Base-by-base conservation (phyloP, 2,888 invertebrate genomes). In the Herminia tarsipennalis region DNA sequence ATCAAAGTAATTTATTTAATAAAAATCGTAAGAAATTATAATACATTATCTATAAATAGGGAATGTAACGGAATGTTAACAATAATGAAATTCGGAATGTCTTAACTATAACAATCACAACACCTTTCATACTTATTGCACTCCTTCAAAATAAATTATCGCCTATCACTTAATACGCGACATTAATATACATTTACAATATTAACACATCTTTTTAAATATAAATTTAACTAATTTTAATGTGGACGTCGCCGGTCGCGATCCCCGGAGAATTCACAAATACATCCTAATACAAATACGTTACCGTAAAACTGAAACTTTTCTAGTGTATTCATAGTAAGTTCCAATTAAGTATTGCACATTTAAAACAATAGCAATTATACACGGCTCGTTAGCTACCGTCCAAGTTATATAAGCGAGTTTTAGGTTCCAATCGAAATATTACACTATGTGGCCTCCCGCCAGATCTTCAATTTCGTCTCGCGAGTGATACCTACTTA, bases 121-220 rank as follows among this genome's bases (percentile, higher is more conserved):
- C 88, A 81, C 83, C 86, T 83, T 83, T 83, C 90, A 85, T 82
- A 83, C 88, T 85, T 90, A 90, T 91, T 91, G 90, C 91, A 90
- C 90, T 86, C 90, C 88, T 83, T 88, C 86, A 75, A 82, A 86
- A 86, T 85, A 86, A 87, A 84, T 84, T 85, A 87, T 83, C 86
- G 81, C 81, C 81, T 84, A 86, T 83, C 76, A 83, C 79, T 80
- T 84, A 82, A 68, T 63, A 71, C 78, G 74, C 82, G 83, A 86
- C 84, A 81, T 76, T 73, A 83, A 85, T 86, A 88, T 86, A 89
- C 86, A 89, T 90, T 88, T 89, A 87, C 88, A 89, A 86, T 89
- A 88, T 89, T 85, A 89, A 88, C 88, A 88, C 84, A 86, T 88
- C 78, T 86, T 81, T 84, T 32, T 81, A 81, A 86, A 86, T 88